Evolutionary conservation across 2,888 invertebrate genomes (phyloP), one percentile per base, ranked within the genome.

Genomic region (Unio pictorum): DNA sequence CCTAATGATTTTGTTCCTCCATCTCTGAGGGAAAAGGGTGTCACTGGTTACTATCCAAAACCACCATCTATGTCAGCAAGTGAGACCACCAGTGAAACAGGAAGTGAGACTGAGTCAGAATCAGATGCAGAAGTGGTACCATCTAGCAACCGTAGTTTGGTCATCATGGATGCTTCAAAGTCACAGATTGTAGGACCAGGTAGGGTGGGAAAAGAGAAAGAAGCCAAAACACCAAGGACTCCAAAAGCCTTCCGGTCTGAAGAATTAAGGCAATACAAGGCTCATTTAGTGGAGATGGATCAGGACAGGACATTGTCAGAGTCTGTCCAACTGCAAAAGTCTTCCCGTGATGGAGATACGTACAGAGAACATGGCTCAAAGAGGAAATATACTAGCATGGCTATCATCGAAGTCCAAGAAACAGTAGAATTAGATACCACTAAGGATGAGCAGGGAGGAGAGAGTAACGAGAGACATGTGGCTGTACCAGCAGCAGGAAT

Each of bases 371-470:
- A 72, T 17, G 64, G 72, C 34, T 76, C 66, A 73, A 69, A 65
- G 66, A 71, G 72, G 61, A 75, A 67, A n/a, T 64, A 61, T 55
- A 62, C 23, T 34, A 74, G 67, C 57, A 74, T 75, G 60, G 86
- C 85, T 8, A 76, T 86, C 34, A 81, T 86, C 59, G 84, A 86
- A 61, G 85, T 86, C 28, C 84, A 85, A 69, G 83, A 85, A 64
- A 76, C 81, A 1, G 81, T 81, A 45, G 81, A 82, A 18, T 72
- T 83, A 26, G 82, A 83, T 62, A 78, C 75, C n/a, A 74, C 75
- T 30, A 75, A 72, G 18, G 77, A 78, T 61, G 70, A 77, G 18
- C 66, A 72, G n/a, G 80, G 78, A 11, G 78, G 78, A 71, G 78
- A 78, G 59, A 20, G 57, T 59, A 77, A 80, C 61, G 79, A 81